Percentiles rank a stretch among this genome's conserved stretches.
phyloP scores from a whole-genome alignment of 37 sponge, comb jelly and placozoan species.

The Halichondria panicea region DNA sequence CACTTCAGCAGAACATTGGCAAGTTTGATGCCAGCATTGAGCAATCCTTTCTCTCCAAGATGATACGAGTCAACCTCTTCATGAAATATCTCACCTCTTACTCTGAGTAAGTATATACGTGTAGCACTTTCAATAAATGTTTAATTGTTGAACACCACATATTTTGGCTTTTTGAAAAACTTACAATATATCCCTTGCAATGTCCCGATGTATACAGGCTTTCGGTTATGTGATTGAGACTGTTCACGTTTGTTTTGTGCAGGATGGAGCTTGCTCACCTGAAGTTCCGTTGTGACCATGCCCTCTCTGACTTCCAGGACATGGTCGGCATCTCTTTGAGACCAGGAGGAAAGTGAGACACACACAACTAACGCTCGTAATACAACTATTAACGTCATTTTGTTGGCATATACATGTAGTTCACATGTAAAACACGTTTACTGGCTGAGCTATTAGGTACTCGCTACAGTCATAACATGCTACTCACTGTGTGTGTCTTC shows the following conservation, averaged over 20 bases:
- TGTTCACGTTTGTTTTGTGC: not conserved
- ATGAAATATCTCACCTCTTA: constrained; percentile 57
- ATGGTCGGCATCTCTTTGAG: constrained; percentile 40
- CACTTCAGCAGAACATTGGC: constrained; percentile 34
- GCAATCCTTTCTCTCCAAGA: constrained; percentile 40
- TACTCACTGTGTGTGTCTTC: no score
- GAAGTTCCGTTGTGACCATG: constrained; percentile 5
- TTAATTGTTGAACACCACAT: not conserved
- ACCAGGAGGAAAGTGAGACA: constrained; percentile 30
- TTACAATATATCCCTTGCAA: no score
- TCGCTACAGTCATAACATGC: no score
- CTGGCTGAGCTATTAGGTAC: no score
- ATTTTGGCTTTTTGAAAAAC: no score
- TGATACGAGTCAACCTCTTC: constrained; percentile 46
- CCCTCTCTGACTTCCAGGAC: constrained; percentile 35
- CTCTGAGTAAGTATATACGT: constrained; percentile 41
- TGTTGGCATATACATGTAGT: no score
- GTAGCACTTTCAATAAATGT: not conserved
- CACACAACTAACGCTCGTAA: no score
- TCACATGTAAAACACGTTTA: no score
- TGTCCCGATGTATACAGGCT: no score
- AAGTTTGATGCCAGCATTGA: constrained; percentile 51
- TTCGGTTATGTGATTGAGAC: not conserved
- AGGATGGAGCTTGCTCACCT: constrained; percentile 57
- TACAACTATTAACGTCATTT: no score